Evolutionary conservation across 2,888 invertebrate species (phyloP).

Genomic region (Drosophila kanekoi): DNA sequence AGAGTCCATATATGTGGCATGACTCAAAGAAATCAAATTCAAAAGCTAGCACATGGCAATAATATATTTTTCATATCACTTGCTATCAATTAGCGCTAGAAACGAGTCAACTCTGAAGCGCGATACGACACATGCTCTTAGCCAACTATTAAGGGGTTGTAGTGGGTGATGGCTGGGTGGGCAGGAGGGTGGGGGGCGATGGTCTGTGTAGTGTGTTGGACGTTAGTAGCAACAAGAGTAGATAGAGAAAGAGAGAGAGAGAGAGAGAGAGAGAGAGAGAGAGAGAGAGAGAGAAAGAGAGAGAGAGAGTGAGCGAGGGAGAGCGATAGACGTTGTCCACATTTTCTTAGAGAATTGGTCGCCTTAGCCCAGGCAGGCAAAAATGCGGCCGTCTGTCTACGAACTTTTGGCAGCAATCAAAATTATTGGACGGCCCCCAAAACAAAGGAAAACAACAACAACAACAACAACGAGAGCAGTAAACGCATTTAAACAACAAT

Average conservation of each 20-base stretch:
- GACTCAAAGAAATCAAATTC: slow-evolving; percentile 58
- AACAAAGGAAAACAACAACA: slow-evolving; percentile 15
- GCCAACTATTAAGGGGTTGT: background rate
- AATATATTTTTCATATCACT: slow-evolving; percentile 47
- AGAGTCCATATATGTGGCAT: slow-evolving; percentile 6
- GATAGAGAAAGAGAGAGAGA: background rate
- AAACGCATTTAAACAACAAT: slow-evolving; percentile 23
- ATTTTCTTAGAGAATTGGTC: slow-evolving; percentile 19
- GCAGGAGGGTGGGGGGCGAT: background rate
- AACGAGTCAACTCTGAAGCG: slow-evolving; percentile 39
- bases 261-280: too few species aligned
- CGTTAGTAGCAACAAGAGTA: slow-evolving; percentile 23
- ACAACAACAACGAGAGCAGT: slow-evolving; percentile 13
- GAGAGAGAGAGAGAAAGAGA: background rate
- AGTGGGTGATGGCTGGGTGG: background rate
- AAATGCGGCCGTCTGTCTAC: slow-evolving; percentile 52
- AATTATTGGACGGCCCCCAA: slow-evolving; percentile 60
- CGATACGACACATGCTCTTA: slow-evolving; percentile 32
- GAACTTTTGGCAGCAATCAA: slow-evolving; percentile 77
- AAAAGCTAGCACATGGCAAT: slow-evolving; percentile 12
- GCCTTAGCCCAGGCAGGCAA: slow-evolving; percentile 8
- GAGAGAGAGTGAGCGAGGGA: too few species aligned
- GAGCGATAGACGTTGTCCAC: slow-evolving; percentile 26
- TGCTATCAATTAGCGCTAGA: slow-evolving; percentile 65
- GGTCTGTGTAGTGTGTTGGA: background rate